Conservation (phyloP, 2,113 vertebrate genomes). For the Heliornis fulica region DNA sequence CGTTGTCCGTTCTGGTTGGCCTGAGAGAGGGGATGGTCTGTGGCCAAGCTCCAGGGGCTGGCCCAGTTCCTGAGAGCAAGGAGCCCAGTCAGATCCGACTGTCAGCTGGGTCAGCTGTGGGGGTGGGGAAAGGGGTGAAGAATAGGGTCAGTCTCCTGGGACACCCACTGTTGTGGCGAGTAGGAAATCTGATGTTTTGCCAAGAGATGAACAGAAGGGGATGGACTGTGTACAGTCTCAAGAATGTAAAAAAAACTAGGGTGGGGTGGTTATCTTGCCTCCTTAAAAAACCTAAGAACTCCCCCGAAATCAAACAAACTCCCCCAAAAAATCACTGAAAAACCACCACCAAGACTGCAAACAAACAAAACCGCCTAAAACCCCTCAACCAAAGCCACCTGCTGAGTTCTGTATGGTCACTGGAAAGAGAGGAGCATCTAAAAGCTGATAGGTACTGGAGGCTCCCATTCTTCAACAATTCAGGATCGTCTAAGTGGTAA, state of each 20-base stretch:
- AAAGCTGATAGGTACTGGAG: not conserved
- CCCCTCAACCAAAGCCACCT: not conserved
- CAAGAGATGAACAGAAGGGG: not conserved
- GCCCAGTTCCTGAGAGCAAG: not conserved
- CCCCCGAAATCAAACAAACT: not conserved
- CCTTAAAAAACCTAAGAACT: not conserved
- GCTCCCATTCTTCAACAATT: not conserved
- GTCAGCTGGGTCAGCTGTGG: not conserved
- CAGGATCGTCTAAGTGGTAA: not conserved
- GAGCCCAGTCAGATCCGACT: not conserved
- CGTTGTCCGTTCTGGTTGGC: accelerated
- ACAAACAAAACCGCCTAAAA: not conserved
- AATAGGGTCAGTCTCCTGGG: accelerated
- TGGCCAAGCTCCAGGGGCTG: not conserved
- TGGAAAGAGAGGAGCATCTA: not conserved
- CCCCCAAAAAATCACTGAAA: not conserved
- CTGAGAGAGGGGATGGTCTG: not conserved
- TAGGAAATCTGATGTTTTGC: not conserved
- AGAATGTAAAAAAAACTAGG: not conserved
- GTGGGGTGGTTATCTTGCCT: not conserved
- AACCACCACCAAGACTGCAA: not conserved
- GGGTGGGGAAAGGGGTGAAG: not conserved
- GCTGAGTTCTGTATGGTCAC: not conserved
- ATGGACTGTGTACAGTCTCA: not conserved
- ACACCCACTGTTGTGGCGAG: not conserved